Percentiles rank a stretch among this genome's conserved stretches.
Conservation (phyloP, 2,113 vertebrate genomes). For the Condylura cristata region DNA sequence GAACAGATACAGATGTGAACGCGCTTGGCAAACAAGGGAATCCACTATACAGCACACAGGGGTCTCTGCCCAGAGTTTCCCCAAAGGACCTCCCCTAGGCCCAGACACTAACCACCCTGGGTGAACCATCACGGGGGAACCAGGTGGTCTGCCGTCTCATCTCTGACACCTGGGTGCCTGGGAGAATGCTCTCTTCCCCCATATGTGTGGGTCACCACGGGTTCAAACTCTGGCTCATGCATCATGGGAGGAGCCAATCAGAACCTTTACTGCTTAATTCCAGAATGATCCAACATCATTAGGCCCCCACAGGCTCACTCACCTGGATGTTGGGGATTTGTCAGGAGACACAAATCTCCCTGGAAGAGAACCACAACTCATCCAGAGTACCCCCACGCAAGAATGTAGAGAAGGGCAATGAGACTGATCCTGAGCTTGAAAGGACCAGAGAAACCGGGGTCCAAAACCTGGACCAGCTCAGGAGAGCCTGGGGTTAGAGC, state of each 20-base stretch:
- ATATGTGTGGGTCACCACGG: background rate
- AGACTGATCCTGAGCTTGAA: background rate
- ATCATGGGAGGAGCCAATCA: background rate
- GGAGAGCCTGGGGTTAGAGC: accelerated
- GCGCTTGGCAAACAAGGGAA: background rate
- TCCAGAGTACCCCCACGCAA: background rate
- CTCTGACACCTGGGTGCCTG: background rate
- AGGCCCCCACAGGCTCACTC: background rate
- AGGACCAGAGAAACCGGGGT: background rate
- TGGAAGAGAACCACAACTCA: background rate
- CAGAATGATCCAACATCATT: background rate
- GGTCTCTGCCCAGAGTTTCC: background rate
- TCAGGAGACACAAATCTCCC: background rate
- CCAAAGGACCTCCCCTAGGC: background rate
- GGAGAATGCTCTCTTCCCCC: background rate
- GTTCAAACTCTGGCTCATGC: background rate
- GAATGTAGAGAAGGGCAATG: background rate
- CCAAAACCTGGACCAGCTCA: background rate
- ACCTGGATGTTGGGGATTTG: background rate
- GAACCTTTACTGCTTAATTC: background rate
- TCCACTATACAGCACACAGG: background rate
- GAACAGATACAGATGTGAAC: background rate
- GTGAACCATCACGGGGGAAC: background rate
- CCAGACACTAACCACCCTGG: background rate
- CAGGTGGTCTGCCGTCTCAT: background rate